Base-by-base conservation (phyloP, 2,113 vertebrate genomes). In the Thinocorus orbignyianus region DNA sequence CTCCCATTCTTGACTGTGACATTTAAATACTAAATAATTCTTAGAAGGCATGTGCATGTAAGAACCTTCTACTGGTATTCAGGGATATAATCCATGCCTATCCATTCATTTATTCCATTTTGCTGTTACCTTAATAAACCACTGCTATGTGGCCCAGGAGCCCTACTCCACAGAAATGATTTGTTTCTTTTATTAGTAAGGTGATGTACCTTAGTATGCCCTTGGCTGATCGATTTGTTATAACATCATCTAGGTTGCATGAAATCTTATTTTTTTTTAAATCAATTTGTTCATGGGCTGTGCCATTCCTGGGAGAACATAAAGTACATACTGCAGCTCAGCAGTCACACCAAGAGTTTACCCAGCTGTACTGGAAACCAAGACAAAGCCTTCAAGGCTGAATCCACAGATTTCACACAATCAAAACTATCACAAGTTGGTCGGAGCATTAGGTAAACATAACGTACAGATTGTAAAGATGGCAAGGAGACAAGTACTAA, bases 131-230 rank as follows among this genome's bases (percentile, higher is more conserved):
- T 97, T 95, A 46, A 90, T 81, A 80, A 61, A 91, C 55, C 80
- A 58, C 65, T 68, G 86, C 35, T 86, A 85, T 18, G 95, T 92
- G 94, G 92, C 97, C 96, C 97, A 95, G 91, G 82, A 95, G 92
- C 92, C 95, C 93, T 91, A 84, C 49, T 77, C 46, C 83, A 70
- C 14, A 82, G 86, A 12, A 96, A 95, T 84, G 10, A 89, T 85
- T 81, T 91, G 86, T 81, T 93, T 82, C 86, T 60, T 70, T 51
- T 79, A 71, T 88, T 17, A 55, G 35, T 20, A 74, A 95, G 86
- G 89, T 76, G 80, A 18, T 79, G 85, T 96, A 95, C 97, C 96
- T 96, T 8, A 58, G 61, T 33, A 68, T 69, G 91, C 95, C 97
- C 95, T 97, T 93, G 97, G 71, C 96, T 88, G 62, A 72, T 92